phyloP scores from a whole-genome alignment of 2,113 vertebrate genomes.

The human (Homo sapiens) region DNA sequence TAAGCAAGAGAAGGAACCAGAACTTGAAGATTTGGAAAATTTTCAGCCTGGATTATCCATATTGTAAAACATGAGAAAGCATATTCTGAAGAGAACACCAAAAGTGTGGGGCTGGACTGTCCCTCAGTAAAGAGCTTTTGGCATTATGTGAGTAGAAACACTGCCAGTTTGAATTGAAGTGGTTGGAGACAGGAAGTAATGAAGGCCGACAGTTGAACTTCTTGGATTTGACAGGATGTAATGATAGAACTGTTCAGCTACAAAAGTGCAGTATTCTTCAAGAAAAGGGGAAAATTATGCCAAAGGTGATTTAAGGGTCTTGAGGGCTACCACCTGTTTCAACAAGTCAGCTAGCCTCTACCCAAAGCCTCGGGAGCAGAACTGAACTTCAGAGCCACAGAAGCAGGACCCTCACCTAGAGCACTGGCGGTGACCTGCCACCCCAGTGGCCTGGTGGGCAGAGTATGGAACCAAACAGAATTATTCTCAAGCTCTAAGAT shows the following conservation, averaged over 20 bases:
- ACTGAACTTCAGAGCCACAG: neutral
- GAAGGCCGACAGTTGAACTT: neutral
- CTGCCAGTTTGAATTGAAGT: neutral
- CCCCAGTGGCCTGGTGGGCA: neutral
- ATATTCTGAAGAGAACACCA: neutral
- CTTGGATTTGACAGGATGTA: neutral
- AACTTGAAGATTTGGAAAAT: constrained; percentile 22
- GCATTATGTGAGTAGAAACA: neutral
- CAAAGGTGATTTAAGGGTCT: neutral
- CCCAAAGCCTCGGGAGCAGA: neutral
- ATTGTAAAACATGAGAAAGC: neutral
- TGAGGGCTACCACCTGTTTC: neutral
- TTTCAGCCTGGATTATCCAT: neutral
- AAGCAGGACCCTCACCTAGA: neutral
- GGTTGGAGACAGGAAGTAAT: neutral
- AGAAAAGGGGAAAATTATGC: neutral
- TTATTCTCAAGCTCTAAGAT: neutral
- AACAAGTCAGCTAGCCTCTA: neutral
- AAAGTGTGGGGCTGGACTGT: neutral
- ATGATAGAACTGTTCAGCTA: neutral
- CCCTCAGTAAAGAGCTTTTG: neutral
- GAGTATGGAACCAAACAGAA: neutral
- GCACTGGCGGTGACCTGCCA: neutral
- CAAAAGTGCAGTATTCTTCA: neutral
- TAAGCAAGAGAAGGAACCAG: neutral